These are phyloP conservation scores for Tichodroma muraria DNA, from an alignment of 2,113 vertebrate species.

Conservation along the genomic window DNA sequence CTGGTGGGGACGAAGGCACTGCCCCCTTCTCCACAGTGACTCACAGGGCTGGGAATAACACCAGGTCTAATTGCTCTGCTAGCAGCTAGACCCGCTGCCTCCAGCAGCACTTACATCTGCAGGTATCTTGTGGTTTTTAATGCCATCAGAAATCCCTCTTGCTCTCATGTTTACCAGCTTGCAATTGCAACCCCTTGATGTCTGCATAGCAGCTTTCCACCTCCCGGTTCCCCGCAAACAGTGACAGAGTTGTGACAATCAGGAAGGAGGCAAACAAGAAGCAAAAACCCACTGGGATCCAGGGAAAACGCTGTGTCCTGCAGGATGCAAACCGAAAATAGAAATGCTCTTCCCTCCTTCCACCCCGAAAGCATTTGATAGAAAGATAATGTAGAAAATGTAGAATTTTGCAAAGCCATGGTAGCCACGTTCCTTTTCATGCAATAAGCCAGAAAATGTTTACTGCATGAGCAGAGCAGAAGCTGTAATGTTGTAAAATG, in stretches of 20 bases:
- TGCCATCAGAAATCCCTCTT: slow-evolving; percentile 15
- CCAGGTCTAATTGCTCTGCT: not conserved
- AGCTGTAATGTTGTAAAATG: slow-evolving; percentile 46
- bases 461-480: slow-evolving; percentile 50
- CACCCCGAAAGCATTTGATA: not conserved
- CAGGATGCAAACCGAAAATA: slow-evolving; percentile 16
- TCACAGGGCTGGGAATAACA: not conserved
- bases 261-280: slow-evolving; percentile 7
- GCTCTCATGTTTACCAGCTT: slow-evolving; percentile 20
- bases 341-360: not conserved
- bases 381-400: slow-evolving; percentile 13
- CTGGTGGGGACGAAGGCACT: rapidly evolving
- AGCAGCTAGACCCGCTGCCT: not conserved
- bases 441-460: slow-evolving; percentile 57
- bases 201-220: slow-evolving; percentile 29
- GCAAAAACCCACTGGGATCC: not conserved
- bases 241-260: slow-evolving; percentile 9
- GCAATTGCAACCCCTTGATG: slow-evolving; percentile 9
- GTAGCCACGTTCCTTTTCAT: not conserved
- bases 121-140: slow-evolving; percentile 31
- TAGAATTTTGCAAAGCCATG: slow-evolving; percentile 16
- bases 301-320: slow-evolving; percentile 2
- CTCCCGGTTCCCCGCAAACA: not conserved
- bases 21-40: not conserved
- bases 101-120: not conserved